Percentiles rank a stretch among this genome's conserved stretches.
phyloP scores from a whole-genome alignment of 2,113 vertebrate genomes.

The Tylochromis polylepis region DNA sequence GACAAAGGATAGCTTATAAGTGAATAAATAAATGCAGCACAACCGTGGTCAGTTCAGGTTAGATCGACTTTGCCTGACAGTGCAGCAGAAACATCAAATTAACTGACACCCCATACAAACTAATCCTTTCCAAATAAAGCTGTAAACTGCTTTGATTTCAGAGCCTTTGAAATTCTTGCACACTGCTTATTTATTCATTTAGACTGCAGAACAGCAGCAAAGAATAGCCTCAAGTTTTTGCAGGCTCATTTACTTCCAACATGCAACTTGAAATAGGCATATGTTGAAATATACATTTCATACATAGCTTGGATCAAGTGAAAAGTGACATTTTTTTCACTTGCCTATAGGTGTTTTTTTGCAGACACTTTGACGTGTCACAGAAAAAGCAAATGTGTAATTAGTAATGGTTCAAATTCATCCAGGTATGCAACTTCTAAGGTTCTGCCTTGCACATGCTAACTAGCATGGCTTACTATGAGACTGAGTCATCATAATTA shows the following conservation, averaged over 20 bases:
- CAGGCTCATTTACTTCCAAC: not conserved
- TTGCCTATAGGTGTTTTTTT: not conserved
- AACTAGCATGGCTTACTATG: not conserved
- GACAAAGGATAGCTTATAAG: not conserved
- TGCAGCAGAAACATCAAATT: not conserved
- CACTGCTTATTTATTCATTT: not conserved
- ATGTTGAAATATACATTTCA: not conserved
- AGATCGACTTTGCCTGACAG: not conserved
- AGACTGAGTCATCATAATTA: not conserved
- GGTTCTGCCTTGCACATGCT: not conserved
- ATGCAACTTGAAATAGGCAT: not conserved
- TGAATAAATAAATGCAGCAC: not conserved
- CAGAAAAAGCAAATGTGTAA: not conserved
- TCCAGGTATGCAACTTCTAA: not conserved
- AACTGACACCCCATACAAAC: not conserved
- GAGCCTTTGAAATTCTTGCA: not conserved
- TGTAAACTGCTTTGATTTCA: not conserved
- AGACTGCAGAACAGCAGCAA: not conserved
- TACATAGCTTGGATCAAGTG: not conserved
- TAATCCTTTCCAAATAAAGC: not conserved
- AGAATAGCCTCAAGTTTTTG: not conserved
- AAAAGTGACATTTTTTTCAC: not conserved
- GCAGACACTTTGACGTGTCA: not conserved
- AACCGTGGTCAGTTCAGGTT: not conserved
- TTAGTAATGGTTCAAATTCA: not conserved